Conservation (phyloP, 2,888 invertebrate species). For the Dryococelus australis region DNA sequence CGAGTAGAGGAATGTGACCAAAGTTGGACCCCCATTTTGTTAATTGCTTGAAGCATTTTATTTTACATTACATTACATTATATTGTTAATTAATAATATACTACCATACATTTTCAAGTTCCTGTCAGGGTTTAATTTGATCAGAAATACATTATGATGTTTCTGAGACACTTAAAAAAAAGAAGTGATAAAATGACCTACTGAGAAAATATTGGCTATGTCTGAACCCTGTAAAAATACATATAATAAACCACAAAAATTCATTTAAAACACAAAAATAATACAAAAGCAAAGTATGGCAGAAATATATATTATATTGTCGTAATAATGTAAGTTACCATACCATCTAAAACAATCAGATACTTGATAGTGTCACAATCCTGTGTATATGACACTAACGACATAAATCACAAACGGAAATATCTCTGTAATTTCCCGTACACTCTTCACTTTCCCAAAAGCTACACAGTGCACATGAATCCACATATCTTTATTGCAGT, state of each 20-base stretch:
- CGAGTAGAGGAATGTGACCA: neutral
- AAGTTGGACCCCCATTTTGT: constrained; percentile 9
- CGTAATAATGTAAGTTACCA: neutral
- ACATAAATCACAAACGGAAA: constrained; percentile 2
- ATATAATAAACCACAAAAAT: too few species aligned
- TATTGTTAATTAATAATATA: neutral
- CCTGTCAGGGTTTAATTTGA: neutral
- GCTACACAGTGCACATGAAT: constrained; percentile 25
- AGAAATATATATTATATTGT: too few species aligned
- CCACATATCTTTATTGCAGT: constrained; percentile 18
- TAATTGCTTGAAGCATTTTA: neutral
- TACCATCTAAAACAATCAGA: neutral
- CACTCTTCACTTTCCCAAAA: neutral
- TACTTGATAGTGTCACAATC: neutral
- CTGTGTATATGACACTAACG: constrained; percentile 2
- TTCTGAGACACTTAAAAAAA: neutral
- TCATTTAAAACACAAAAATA: neutral
- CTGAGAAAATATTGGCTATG: neutral
- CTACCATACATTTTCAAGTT: neutral
- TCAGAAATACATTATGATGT: neutral
- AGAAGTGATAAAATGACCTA: neutral
- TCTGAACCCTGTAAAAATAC: neutral
- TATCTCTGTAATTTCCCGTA: neutral
- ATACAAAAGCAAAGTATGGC: neutral
- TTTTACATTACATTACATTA: neutral